A percentile compares a stretch with the other conserved stretches of the same genome.
phyloP scores from a whole-genome alignment of 2,888 invertebrate species.

The Brenthis ino region DNA sequence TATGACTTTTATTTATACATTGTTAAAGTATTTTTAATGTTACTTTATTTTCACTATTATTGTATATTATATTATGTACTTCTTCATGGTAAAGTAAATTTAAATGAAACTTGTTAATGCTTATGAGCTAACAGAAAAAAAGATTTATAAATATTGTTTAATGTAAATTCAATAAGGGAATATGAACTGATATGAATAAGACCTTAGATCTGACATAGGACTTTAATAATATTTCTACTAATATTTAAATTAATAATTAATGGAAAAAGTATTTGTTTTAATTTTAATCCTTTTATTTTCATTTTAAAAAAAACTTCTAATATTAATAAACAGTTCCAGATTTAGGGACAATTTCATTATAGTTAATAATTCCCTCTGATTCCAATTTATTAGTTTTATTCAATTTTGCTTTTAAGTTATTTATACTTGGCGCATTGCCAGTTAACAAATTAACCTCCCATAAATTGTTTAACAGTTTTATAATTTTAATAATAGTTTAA shows the following conservation, averaged over 20 bases:
- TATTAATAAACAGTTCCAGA: background rate
- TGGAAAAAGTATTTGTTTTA: no score
- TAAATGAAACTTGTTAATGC: background rate
- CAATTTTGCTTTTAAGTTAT: slow-evolving; percentile 1
- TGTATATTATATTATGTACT: background rate
- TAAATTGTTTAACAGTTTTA: background rate
- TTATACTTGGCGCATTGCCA: background rate
- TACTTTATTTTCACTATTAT: slow-evolving; percentile 1
- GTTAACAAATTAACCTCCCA: background rate
- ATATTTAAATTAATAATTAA: background rate
- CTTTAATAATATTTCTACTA: background rate
- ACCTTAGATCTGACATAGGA: background rate
- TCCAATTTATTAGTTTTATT: background rate
- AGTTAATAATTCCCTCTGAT: background rate
- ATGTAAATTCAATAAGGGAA: background rate
- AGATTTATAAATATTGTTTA: slow-evolving; percentile 7
- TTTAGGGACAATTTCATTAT: background rate
- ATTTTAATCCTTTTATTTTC: no score
- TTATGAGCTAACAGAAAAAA: no score
- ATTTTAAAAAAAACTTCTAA: no score
- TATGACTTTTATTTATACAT: slow-evolving; percentile 9
- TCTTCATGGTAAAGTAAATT: background rate
- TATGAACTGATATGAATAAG: slow-evolving; percentile 9
- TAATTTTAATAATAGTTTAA: slow-evolving; percentile 1
- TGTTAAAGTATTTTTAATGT: slow-evolving; percentile 5